Percentiles rank a stretch among this genome's conserved stretches.
phyloP scores from a whole-genome alignment of 2,797 vertebrate genomes.

The Chelmon rostratus region DNA sequence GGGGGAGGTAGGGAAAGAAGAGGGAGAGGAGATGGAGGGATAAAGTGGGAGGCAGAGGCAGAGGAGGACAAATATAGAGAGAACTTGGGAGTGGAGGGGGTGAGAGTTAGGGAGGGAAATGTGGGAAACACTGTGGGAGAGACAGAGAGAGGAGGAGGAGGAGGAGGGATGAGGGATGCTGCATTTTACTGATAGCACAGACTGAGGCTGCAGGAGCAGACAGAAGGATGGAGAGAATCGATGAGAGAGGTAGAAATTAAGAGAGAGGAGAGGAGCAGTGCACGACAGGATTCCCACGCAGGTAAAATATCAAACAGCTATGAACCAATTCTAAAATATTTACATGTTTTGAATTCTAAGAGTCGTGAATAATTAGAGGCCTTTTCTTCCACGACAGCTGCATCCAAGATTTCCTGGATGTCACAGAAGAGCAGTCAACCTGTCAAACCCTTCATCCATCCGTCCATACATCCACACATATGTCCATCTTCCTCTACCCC shows the following conservation, averaged over 20 bases:
- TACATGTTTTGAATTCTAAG: conserved; percentile 10
- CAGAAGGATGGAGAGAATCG: conserved; percentile 55
- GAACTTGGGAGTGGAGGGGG: conserved; percentile 29
- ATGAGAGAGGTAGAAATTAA: conserved; percentile 62
- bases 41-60: conserved; percentile 35
- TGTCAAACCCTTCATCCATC: conserved; percentile 40
- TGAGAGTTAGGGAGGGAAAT: conserved; percentile 34
- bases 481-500: conserved; percentile 15
- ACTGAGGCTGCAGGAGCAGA: conserved; percentile 70
- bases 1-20: not conserved
- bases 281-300: conserved; percentile 55
- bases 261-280: conserved; percentile 44
- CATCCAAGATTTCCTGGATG: conserved; percentile 36
- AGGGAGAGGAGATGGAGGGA: conserved; percentile 33
- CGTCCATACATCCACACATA: conserved; percentile 27
- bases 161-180: conserved; percentile 65
- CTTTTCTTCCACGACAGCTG: conserved; percentile 35
- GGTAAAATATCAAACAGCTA: conserved; percentile 60
- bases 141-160: conserved; percentile 26
- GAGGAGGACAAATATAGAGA: conserved; percentile 68
- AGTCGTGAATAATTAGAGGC: conserved; percentile 29
- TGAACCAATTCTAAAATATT: conserved; percentile 10
- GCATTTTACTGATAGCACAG: conserved; percentile 76
- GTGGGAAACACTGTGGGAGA: conserved; percentile 57
- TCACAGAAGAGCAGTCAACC: conserved; percentile 42